Conservation (phyloP, 1,140 invertebrate species). For the Bombus sibiricus region DNA sequence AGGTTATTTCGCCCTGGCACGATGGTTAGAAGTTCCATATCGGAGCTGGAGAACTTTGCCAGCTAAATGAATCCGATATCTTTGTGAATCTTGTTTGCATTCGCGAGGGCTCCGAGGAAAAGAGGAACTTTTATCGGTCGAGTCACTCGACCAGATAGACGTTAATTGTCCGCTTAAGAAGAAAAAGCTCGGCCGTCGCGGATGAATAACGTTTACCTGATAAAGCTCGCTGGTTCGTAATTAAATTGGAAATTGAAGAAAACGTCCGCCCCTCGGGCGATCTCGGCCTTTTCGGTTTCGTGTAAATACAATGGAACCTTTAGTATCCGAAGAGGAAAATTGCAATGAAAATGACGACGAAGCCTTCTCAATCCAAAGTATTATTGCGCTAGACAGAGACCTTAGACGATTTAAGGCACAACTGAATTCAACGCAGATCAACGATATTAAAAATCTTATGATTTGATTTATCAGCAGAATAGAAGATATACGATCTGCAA, state of each 20-base stretch:
- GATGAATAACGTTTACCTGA: background rate
- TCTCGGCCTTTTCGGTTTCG: background rate
- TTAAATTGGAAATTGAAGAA: background rate
- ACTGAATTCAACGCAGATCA: too few relatives aligned
- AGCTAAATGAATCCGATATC: slow-evolving; percentile 27
- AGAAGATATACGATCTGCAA: too few relatives aligned
- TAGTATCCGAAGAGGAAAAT: background rate
- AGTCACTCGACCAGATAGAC: background rate
- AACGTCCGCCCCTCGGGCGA: background rate
- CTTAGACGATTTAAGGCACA: too few relatives aligned
- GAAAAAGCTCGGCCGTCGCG: background rate
- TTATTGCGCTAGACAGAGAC: too few relatives aligned
- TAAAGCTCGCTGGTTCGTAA: background rate
- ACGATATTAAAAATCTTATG: too few relatives aligned
- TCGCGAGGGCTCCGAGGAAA: background rate
- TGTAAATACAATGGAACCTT: background rate
- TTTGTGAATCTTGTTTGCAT: slow-evolving; percentile 22
- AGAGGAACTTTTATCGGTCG: background rate
- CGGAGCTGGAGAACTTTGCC: background rate
- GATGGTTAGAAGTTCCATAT: background rate
- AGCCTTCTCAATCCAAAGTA: too few relatives aligned
- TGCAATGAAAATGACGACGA: too few relatives aligned
- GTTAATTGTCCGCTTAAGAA: slow-evolving; percentile 8
- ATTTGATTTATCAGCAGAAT: too few relatives aligned
- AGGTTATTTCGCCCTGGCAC: background rate